Evolutionary conservation across 2,113 vertebrate species (phyloP), one percentile per base, ranked within the genome.

Genomic region (Cricetomys ansorgei): DNA sequence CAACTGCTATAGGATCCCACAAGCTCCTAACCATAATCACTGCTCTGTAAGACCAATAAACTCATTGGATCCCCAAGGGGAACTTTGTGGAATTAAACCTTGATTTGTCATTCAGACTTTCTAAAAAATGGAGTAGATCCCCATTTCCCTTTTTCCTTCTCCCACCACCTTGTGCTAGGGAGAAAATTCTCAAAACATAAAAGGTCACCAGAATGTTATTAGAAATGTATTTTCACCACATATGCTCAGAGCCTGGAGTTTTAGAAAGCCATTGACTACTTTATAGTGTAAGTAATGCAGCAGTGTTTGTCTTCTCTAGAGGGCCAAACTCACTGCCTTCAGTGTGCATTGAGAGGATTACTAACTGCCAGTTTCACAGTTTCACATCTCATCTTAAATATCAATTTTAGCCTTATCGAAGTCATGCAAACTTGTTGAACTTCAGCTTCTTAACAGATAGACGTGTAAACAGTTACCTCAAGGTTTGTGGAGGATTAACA

Each of bases 361-460:
- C 2, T 84, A 86, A n/a, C 76, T 59, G 48, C 64, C 40, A 67
- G 1, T 57, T 79, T 40, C 72, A 55, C 10, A 80, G 57, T 37
- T 62, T 95, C 67, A 31, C 4, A 89, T 45, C 53, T 65, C 65
- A 90, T 57, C 48, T 92, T 79, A 73, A 89, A 80, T 89, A 75
- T 59, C 64, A 89, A 8, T 21, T 64, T 23, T 45, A 65, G 53
- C n/a, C 21, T 94, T 29, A 16, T 43, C 27, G 43, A 86, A 89
- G 17, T 31, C 23, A 64, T 57, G 50, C 31, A 34, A 91, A 59
- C 53, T 88, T 65, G 48, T 40, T 69, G 40, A 75, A 45, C 57
- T 21, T n/a, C 27, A 72, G 17, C 43, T 92, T 87, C 50, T 7
- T 19, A 27, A 19, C 29, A 59, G 67, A 80, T 69, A 29, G 40